Evolutionary conservation across 2,113 vertebrate genomes (phyloP).

Genomic region (Labeo rohita): DNA sequence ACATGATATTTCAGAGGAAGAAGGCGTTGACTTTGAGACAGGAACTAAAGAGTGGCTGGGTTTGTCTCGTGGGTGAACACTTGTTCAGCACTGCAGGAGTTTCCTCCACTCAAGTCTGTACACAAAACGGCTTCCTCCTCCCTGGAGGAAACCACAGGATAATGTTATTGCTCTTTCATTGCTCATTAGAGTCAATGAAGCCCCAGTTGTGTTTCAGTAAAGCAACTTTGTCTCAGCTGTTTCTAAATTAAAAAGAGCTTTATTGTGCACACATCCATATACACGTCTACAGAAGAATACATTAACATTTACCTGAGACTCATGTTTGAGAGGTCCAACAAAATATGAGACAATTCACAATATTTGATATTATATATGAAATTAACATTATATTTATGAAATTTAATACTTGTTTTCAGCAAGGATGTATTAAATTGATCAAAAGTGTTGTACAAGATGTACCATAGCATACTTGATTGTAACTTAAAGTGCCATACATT

Average conservation of each 20-base stretch:
- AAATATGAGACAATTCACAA: neutral
- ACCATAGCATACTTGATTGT: neutral
- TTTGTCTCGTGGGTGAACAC: slow-evolving; percentile 13
- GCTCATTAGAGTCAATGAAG: neutral
- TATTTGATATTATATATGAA: neutral
- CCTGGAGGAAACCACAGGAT: neutral
- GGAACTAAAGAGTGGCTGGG: neutral
- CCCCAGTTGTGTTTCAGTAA: neutral
- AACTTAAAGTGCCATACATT: neutral
- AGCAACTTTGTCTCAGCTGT: neutral
- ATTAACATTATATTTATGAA: no score
- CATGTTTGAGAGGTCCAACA: neutral
- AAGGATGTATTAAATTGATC: neutral
- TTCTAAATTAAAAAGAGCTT: neutral
- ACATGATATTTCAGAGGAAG: slow-evolving; percentile 23
- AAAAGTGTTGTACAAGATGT: neutral
- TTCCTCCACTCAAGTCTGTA: neutral
- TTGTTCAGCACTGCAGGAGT: slow-evolving; percentile 27
- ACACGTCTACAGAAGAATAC: neutral
- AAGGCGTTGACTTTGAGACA: neutral
- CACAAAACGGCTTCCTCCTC: neutral
- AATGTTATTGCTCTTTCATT: neutral
- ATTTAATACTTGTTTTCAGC: neutral
- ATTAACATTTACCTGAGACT: neutral
- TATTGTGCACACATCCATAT: neutral